Base-by-base conservation (phyloP, 2,888 invertebrate species). In the Diogma glabrata region DNA sequence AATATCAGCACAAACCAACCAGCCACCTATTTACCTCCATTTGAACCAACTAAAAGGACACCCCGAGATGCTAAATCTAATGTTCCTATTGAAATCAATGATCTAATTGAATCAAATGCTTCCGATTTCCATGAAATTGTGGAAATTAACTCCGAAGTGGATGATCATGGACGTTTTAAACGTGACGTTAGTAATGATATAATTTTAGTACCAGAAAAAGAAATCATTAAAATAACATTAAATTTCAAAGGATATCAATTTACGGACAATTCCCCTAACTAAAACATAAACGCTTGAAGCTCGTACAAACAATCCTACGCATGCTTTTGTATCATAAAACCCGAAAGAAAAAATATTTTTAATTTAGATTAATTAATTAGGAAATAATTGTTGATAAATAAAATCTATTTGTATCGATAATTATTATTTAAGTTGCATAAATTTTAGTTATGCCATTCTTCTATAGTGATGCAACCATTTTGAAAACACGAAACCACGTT, bases 1-100 rank as follows among this genome's bases (percentile, higher is more conserved):
- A 69, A 69, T 24, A 70, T 51, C 23, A 49, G 46, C 14, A 52
- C 55, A 38, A 51, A 52, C 3, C 51, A 47, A 26, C 54, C 56
- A 9, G 47, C 55, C 9, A 55, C 51, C 6, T 54, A 52, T 47
- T 53, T 50, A 17, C 51, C 52, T 26, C 52, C 52, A 16, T 30
- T 48, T 20, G 48, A 30, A 19, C 33, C 48, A 30, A 48, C 33
- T 14, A 48, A 30, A 47, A 14, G 47, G n/a, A 47, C 47, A 19
- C 26, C 26, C 12, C 47, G 47, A 2, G 48, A 30, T n/a, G 3
- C 33, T n/a, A 48, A 33, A 14, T 19, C 30, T n/a, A 16, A 17
- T 8, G 19, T 51, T n/a, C 17, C 49, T 9, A 40, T 38, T 24
- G 51, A 51, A 14, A 53, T 53, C 24, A 53, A 53, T 47, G 22